Base-by-base conservation (phyloP, 2,888 invertebrate species). In the Drosophila macrospina region DNA sequence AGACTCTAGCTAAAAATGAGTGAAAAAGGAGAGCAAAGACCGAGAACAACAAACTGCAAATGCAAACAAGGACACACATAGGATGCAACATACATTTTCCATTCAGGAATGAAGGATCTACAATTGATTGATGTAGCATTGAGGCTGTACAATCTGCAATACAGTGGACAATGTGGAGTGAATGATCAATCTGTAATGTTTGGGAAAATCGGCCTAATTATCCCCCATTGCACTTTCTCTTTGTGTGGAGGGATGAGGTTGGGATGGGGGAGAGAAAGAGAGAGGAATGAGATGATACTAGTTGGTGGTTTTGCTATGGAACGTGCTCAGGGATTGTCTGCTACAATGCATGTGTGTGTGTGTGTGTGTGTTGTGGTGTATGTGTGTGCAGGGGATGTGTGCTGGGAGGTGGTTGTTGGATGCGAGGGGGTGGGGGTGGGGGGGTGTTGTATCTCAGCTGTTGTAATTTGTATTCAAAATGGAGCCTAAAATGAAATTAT, bases 401-500 rank as follows among this genome's bases (percentile, higher is more conserved):
- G 20, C 3, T 20, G 2, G 20, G 20, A 2, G 20, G 30, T 37
- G 59, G 41, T 26, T 59, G 34, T 20, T 2, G 20, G 20, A 3
- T 20, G 1, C 3, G 20, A 3, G 1, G 3, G 20, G 20, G 1
- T 20, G 20, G 3, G 20, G 20, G 20, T 1, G 20, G 20, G 20
- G 3, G 20, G 20, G 20, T 1, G 3, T 2, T 20, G 20, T 3
- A 20, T 28, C 45, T 37, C 20, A 45, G 51, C 42, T 41, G 41
- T 30, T 72, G 64, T 78, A 88, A 86, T 83, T 83, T 85, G 88
- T 88, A 88, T 82, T 86, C 83, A 79, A 82, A 82, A 82, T 86
- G 71, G 68, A 42, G 61, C 54, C 65, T 64, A 59, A 86, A 86
- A 86, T 86, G 83, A 88, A 88, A 84, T 84, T 84, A 88, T 86